Conservation (phyloP, 1,140 invertebrate genomes). For the Pogonomyrmex californicus region DNA sequence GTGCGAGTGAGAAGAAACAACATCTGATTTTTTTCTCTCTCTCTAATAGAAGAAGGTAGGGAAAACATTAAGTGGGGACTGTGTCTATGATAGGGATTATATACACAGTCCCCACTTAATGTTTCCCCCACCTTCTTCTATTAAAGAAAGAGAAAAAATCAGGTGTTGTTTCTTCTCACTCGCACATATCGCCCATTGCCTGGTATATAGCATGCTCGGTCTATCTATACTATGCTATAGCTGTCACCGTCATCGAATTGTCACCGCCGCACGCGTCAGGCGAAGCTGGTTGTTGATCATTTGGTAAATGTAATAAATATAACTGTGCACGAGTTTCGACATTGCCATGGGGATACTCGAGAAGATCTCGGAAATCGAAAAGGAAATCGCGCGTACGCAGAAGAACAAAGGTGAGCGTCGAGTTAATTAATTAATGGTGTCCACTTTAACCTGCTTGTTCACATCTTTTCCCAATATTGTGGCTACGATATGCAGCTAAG, state of each 20-base stretch:
- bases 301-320: conserved; percentile 61
- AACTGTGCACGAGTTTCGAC: not conserved
- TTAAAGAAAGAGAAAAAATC: no score
- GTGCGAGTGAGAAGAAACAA: no score
- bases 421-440: conserved; percentile 42
- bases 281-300: conserved; percentile 11
- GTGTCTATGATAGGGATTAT: no score
- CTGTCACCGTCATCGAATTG: not conserved
- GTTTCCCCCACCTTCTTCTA: no score
- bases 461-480: not conserved
- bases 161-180: no score
- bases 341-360: conserved; percentile 97
- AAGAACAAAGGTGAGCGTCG: conserved; percentile 98
- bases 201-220: no score
- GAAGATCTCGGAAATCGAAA: conserved; percentile 99
- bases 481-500: not conserved
- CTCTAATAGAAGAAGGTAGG: no score
- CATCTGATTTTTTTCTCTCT: no score
- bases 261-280: not conserved
- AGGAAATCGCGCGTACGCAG: conserved; percentile 99
- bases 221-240: not conserved
- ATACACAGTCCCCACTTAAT: no score
- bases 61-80: no score
- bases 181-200: no score
- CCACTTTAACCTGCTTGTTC: conserved; percentile 27